Base-by-base conservation (phyloP, 1,140 invertebrate species). In the Ericerus pela region DNA sequence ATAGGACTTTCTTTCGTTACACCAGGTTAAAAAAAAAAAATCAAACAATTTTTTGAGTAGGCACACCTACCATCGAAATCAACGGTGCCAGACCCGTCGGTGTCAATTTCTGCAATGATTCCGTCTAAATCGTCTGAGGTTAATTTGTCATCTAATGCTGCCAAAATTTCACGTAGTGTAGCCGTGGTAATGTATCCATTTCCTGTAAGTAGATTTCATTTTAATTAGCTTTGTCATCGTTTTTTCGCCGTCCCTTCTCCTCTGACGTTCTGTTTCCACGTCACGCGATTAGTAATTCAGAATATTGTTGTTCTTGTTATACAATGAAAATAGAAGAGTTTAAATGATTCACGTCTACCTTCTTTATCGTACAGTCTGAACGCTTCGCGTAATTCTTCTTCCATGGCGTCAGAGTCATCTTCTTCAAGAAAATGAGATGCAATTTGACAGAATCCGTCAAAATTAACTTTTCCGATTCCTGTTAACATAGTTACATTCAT, bases 161-260 rank as follows among this genome's bases (percentile, higher is more conserved):
- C 81, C 18, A 94, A 74, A 68, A 94, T 94, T 72, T 94, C 90
- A 65, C 89, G 84, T 14, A 94, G 74, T 3, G 87, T 90, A 0
- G 80, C 81, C 12, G 91, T 93, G 54, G 88, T 92, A 66, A 94
- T 94, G 71, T 92, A 94, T 64, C 89, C 89, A 66, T 93, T 93
- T 26, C 89, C 89, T 76, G 84, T 78, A 62, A n/a, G n/a, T n/a
- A n/a, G n/a, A n/a, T n/a, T n/a, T 79, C 75, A 67, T 82, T 79
- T n/a, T n/a, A n/a, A 36, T 36, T 11, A 36, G 16, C 31, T 10
- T 11, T 36, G 36, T 14, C 20, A 11, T n/a, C 31, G 10, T 36
- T 36, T 11, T 11, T 11, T 36, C n/a, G 10, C 31, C 10, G 31
- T 36, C n/a, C 31, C 31, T 36, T 36, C 47, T 26, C 52, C 55